These are phyloP conservation scores for Peromyscus melanophrys DNA, from an alignment of 2,797 vertebrate genomes.

Conservation along the genomic window DNA sequence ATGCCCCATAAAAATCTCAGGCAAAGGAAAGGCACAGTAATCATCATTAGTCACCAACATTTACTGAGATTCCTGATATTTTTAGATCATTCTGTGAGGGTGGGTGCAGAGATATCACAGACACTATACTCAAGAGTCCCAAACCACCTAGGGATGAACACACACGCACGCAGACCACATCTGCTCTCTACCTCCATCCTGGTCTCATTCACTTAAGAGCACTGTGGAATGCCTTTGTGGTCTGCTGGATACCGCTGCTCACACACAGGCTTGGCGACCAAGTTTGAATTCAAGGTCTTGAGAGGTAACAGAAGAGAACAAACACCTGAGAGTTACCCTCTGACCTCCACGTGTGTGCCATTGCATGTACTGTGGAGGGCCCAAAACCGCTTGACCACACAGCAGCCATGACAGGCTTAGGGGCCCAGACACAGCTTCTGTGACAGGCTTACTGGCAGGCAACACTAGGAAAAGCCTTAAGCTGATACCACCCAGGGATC, in stretches of 20 bases:
- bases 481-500: no score
- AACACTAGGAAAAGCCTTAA: no score
- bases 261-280: background rate
- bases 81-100: background rate
- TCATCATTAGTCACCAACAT: slow-evolving; percentile 9
- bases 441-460: no score
- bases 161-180: background rate
- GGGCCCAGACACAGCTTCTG: no score
- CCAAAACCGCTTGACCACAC: no score
- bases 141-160: background rate
- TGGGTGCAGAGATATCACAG: background rate
- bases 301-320: background rate
- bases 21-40: background rate
- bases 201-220: background rate
- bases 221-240: background rate
- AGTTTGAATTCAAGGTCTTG: background rate
- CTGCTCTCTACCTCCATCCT: background rate
- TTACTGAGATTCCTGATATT: background rate
- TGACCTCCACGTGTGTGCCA: background rate
- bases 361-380: background rate
- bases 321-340: background rate
- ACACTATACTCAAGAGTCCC: background rate
- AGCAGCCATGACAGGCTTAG: no score
- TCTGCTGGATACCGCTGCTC: background rate
- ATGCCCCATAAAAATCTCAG: slow-evolving; percentile 17